Base-by-base conservation (phyloP, 2,113 vertebrate genomes). In the Myodes glareolus region DNA sequence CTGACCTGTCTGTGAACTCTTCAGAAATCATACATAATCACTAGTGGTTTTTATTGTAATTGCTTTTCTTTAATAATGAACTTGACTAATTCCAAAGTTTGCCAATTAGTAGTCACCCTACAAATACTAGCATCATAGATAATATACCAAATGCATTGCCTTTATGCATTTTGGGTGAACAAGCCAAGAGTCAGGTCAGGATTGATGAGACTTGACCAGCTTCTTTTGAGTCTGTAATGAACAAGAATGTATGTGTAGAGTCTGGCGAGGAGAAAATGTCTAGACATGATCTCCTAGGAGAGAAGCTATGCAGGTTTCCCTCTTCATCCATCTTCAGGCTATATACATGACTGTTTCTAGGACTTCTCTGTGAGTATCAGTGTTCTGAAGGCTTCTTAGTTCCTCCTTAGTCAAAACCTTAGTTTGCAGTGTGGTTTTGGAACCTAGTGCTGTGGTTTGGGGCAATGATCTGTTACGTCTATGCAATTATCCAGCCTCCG, bases 51-150 rank as follows among this genome's bases (percentile, higher is more conserved):
- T 97, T 86, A 21, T 23, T 50, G 16, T 47, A 31, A 45, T 72
- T 61, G 11, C 85, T 92, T 61, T 58, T 67, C 19, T 80, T n/a
- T 52, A 45, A 78, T 7, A 67, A 65, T 88, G 52, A 87, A n/a
- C 68, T 23, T 52, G 87, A 33, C 21, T 63, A 47, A 95, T 90
- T 90, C 73, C 25, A 92, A 92, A 91, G 21, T 73, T 88, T 80
- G 47, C 17, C 29, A 86, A 77, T 17, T 80, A 12, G n/a, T 29
- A n/a, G 52, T 72, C 76, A 90, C 80, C 52, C 63, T 67, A 82
- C 45, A 81, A 27, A 33, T 84, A 65, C 42, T 88, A 42, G 50
- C n/a, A 91, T 91, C 55, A 63, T 68, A 92, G 13, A 65, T 36
- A 65, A 45, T 7, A 61, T 8, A 0, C 50, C 72, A 80, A 75